Evolutionary conservation across 2,888 invertebrate genomes (phyloP), one percentile per base, ranked within the genome.

Genomic region (Ophioninae sp.): DNA sequence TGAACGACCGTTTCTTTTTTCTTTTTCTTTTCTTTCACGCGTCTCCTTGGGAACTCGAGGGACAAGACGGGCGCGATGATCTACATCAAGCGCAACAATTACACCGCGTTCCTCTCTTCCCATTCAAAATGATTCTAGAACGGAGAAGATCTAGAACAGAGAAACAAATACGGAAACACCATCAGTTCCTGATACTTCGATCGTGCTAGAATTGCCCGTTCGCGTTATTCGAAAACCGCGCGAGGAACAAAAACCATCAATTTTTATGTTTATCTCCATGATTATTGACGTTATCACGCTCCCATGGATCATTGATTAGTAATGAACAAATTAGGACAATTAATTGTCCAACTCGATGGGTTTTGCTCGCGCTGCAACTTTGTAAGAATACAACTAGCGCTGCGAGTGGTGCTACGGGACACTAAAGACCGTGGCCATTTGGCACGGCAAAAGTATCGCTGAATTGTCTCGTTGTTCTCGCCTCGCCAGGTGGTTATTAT

Each of bases 51-150:
- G 64, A 64, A 65, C 37, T 57, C 75, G 65, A 65, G 30, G 30
- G 30, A 59, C 13, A 50, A 44, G 21, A 64, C 30, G 44, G 44
- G 20, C 41, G 77, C 56, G 77, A 61, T 37, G 64, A 57, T 69
- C 61, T 64, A 62, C 57, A 69, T 23, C 61, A 75, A 67, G 59
- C 59, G 50, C 61, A 61, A 68, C 39, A 44, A 64, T 8, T 41
- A 70, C 59, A 81, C 75, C 67, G 67, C 61, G 78, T 72, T 75
- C 76, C 67, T 50, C 69, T 78, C 61, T 81, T 75, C 50, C 70
- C 75, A 44, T 72, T 72, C n/a, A 50, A 37, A 81, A 81, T 61
- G 69, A 72, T 61, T 81, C 84, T 81, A 81, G 65, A 84, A 79
- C 76, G 72, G 62, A 84, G 44, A 74, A 82, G 50, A 50, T 50